Percentiles rank a stretch among this genome's conserved stretches.
phyloP scores from a whole-genome alignment of 1,140 invertebrate species.

The Trichonephila clavata region DNA sequence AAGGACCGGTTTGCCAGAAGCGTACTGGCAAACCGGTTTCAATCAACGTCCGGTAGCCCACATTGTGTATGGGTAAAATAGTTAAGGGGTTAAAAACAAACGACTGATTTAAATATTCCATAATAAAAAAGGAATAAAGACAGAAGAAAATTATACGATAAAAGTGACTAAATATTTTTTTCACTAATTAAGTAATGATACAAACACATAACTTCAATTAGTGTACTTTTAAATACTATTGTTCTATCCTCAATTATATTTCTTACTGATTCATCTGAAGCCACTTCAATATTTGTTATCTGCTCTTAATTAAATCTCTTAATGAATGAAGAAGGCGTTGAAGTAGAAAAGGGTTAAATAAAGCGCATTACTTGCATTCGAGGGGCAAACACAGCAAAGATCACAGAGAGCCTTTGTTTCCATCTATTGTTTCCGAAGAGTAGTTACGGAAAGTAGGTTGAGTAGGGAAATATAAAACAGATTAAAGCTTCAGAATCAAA shows the following conservation, averaged over 20 bases:
- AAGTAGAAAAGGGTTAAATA: conserved; percentile 31
- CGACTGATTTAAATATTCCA: too few species aligned
- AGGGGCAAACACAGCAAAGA: neutral
- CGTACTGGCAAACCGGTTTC: too few species aligned
- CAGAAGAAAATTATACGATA: too few species aligned
- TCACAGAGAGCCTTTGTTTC: neutral
- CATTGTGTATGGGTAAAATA: too few species aligned
- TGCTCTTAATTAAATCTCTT: conserved; percentile 19
- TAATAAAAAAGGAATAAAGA: too few species aligned
- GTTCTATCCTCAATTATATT: neutral
- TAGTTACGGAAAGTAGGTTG: neutral
- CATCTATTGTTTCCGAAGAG: neutral
- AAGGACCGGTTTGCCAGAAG: too few species aligned
- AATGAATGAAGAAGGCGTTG: conserved; percentile 9
- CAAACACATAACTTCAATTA: neutral
- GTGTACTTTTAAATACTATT: neutral
- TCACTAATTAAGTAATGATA: too few species aligned
- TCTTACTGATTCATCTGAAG: neutral
- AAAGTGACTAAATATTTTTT: too few species aligned
- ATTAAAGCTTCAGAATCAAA: too few species aligned
- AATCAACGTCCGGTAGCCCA: too few species aligned
- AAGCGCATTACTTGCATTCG: neutral
- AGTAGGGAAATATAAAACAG: neutral
- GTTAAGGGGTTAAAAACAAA: too few species aligned
- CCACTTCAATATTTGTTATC: conserved; percentile 26